These are phyloP conservation scores for Chromobotia macracanthus DNA, from an alignment of 2,797 vertebrate genomes.

Conservation along the genomic window DNA sequence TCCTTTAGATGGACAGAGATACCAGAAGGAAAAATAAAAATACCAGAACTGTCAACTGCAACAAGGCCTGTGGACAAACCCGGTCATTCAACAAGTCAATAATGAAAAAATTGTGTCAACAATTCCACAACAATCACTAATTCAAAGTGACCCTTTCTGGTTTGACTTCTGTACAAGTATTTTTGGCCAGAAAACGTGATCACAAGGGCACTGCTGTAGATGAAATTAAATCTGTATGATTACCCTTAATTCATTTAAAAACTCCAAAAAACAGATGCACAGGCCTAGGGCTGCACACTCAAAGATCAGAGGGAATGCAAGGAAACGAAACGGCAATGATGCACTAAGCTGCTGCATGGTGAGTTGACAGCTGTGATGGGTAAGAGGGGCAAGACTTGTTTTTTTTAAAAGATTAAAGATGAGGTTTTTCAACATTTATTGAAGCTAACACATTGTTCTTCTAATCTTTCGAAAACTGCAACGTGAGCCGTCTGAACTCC, in stretches of 20 bases:
- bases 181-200: slow-evolving; percentile 71
- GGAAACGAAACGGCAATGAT: not conserved
- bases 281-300: not conserved
- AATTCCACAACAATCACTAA: slow-evolving; percentile 38
- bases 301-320: not conserved
- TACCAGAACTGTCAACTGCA: slow-evolving; percentile 10
- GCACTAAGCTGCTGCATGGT: too few species aligned
- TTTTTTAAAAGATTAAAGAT: too few species aligned
- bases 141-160: slow-evolving; percentile 63
- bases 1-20: slow-evolving; percentile 69
- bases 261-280: not conserved
- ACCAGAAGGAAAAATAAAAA: slow-evolving; percentile 2
- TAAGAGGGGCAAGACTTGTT: too few species aligned
- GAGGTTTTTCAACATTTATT: too few species aligned
- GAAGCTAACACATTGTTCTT: too few species aligned
- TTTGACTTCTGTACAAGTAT: slow-evolving; percentile 70
- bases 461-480: too few species aligned
- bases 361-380: too few species aligned
- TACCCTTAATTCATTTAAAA: not conserved
- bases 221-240: slow-evolving; percentile 33
- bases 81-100: slow-evolving; percentile 8
- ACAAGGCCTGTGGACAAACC: slow-evolving; percentile 12
- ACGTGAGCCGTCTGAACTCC: too few species aligned
- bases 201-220: slow-evolving; percentile 58
- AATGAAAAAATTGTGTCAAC: not conserved